Conservation (phyloP, 2,113 vertebrate species). For the Pongo pygmaeus region DNA sequence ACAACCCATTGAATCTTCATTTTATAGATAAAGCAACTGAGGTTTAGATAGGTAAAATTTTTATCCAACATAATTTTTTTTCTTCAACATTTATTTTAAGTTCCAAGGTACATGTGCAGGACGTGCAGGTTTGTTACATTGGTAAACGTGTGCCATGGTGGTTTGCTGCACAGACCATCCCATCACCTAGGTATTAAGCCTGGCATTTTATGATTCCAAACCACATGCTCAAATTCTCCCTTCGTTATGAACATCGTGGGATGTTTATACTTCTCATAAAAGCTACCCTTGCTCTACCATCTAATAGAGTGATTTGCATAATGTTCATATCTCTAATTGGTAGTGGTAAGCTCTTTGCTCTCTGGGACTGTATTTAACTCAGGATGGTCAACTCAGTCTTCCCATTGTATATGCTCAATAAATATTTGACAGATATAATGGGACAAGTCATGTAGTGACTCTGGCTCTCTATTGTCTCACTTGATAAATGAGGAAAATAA, state of each 20-base stretch:
- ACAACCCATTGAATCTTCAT: not conserved
- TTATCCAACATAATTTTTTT: not conserved
- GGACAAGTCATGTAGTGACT: not conserved
- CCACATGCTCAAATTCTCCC: not conserved
- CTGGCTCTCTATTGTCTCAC: not conserved
- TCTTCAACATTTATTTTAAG: no score
- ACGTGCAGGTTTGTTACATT: no score
- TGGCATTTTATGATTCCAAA: not conserved
- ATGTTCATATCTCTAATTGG: not conserved
- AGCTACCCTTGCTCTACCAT: not conserved
- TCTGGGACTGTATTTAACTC: not conserved
- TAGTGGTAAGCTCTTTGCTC: not conserved
- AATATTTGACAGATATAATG: not conserved
- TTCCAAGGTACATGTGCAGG: no score
- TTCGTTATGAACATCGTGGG: not conserved
- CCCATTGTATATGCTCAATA: not conserved
- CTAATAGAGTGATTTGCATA: not conserved
- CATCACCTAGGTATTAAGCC: no score
- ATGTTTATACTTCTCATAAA: not conserved
- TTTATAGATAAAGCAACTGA: not conserved
- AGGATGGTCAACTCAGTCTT: not conserved
- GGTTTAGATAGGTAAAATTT: not conserved
- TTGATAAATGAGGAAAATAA: conserved; percentile 31
- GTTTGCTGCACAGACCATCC: no score
- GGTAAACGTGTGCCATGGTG: no score